Evolutionary conservation across 2,888 invertebrate genomes (phyloP).

Genomic region (Nysson spinosus): DNA sequence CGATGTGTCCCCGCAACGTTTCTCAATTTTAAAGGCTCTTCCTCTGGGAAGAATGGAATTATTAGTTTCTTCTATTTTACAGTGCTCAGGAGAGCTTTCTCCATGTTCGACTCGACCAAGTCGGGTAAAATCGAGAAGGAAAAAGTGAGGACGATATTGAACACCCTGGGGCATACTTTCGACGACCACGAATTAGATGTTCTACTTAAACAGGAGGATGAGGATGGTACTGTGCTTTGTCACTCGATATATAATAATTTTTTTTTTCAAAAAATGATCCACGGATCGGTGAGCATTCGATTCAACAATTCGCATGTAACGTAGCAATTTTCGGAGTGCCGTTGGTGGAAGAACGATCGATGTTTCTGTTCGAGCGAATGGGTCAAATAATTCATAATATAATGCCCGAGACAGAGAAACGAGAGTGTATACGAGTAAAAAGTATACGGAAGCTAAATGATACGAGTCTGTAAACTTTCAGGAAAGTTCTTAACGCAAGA

Average conservation of each 20-base stretch:
- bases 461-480: constrained; percentile 28
- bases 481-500: not conserved
- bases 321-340: constrained; percentile 29
- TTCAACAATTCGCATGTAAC: constrained; percentile 2
- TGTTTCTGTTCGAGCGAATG: constrained; percentile 52
- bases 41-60: too few species aligned
- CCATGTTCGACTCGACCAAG: constrained; percentile 91
- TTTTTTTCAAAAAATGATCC: not conserved
- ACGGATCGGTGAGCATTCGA: not conserved
- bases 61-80: constrained; percentile 29
- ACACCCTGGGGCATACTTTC: constrained; percentile 88
- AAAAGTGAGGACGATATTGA: constrained; percentile 87
- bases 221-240: constrained; percentile 82
- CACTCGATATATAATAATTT: not conserved
- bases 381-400: constrained; percentile 58
- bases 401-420: constrained; percentile 21
- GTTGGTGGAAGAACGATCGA: constrained; percentile 42
- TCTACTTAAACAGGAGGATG: constrained; percentile 86
- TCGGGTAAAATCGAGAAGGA: constrained; percentile 89
- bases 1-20: too few species aligned
- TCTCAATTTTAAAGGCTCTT: too few species aligned
- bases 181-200: constrained; percentile 88
- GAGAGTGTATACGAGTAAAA: constrained; percentile 17
- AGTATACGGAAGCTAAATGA: constrained; percentile 31
- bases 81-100: constrained; percentile 89